phyloP scores from a whole-genome alignment of 2,888 invertebrate species.

The Timandra comae region DNA sequence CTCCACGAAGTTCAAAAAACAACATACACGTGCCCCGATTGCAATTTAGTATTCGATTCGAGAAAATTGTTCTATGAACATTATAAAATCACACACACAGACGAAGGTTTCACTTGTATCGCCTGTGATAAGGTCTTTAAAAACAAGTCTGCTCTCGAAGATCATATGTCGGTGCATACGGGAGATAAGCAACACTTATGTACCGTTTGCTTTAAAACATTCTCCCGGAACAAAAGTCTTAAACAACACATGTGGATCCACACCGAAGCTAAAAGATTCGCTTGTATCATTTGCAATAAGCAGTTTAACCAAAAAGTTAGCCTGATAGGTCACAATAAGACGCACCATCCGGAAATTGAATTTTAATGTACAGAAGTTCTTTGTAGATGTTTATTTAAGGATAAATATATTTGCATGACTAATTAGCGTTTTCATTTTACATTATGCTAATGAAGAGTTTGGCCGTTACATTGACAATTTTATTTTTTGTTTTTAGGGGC shows the following conservation, averaged over 20 bases:
- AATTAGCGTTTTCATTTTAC: conserved; percentile 15
- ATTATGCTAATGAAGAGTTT: conserved; percentile 14
- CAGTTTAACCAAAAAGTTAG: conserved; percentile 61
- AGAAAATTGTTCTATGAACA: conserved; percentile 52
- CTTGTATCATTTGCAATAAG: conserved; percentile 48
- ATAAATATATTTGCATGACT: conserved; percentile 21
- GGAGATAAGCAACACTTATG: conserved; percentile 65
- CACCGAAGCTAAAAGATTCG: conserved; percentile 49
- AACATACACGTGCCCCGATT: conserved; percentile 51
- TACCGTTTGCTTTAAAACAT: conserved; percentile 62
- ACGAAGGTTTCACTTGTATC: conserved; percentile 43
- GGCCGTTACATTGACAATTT: conserved; percentile 57
- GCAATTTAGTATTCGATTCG: conserved; percentile 34
- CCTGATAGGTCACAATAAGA: conserved; percentile 49
- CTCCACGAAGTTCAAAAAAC: conserved; percentile 37
- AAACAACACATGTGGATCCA: conserved; percentile 63
- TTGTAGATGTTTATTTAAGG: neutral
- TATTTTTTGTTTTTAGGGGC: conserved; percentile 72
- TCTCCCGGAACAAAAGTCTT: conserved; percentile 64
- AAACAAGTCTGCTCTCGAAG: conserved; percentile 39
- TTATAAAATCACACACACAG: conserved; percentile 47
- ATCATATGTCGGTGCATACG: conserved; percentile 67
- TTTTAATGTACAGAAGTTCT: too few species aligned
- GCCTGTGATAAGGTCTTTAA: conserved; percentile 50
- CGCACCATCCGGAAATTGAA: conserved; percentile 39